Base-by-base conservation (phyloP, 2,797 vertebrate species). In the Gila robusta region DNA sequence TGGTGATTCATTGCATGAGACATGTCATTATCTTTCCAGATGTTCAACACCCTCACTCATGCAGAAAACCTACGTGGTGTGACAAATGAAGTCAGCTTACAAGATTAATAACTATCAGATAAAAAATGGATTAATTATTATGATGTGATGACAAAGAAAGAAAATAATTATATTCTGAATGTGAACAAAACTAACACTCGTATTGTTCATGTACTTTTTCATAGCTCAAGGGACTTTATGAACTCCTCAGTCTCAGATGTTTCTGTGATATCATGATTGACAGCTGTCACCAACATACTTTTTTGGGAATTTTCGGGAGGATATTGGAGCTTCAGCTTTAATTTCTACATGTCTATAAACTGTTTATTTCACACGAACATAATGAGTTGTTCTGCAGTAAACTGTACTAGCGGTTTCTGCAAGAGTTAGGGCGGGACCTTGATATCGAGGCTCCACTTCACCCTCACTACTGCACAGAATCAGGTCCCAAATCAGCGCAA, bases 11-110 rank as follows among this genome's bases (percentile, higher is more conserved):
- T 73, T 69, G 52, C 11, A 21, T 54, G 69, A 59, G 81, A 87
- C 64, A 83, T 85, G 73, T 86, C 87, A 88, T 87, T 88, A 88
- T 80, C 83, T 88, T 79, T 71, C 79, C 89, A 86, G 81, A 79
- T 88, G 81, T 78, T 90, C 83, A 74, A 71, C 79, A 73, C 79
- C 67, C 67, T 47, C 52, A 79, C 35, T 71, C 83, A 72, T 49
- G 83, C 84, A 79, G 66, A 89, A 86, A 90, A 87, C 54, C 49
- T 56, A 74, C 59, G 81, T 44, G 76, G 73, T 56, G 76, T 83
- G 84, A 79, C 35, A 62, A 69, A 83, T 78, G 28, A 90, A 84
- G 70, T 41, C 41, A 1, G 32, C 14, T 59, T 78, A 71, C 72
- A 81, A 49, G 78, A 89, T 86, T 72, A 81, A 85, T 88, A 64